These are phyloP conservation scores for Tachystola acroxantha DNA, from an alignment of 2,888 invertebrate species.

Conservation along the genomic window DNA sequence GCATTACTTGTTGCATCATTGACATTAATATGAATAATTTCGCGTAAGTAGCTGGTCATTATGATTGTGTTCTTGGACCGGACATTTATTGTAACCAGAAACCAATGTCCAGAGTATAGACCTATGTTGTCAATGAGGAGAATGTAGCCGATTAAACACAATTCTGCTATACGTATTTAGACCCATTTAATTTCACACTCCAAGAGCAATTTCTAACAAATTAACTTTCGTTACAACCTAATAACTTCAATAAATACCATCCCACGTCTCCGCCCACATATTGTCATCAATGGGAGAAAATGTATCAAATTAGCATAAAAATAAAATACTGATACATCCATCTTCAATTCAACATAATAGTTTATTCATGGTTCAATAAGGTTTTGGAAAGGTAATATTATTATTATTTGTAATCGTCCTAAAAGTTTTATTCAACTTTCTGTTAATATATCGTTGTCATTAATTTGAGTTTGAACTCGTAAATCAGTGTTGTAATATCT, in stretches of 20 bases:
- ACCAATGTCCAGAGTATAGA: too few species aligned
- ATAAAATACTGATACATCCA: conserved; percentile 11
- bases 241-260: conserved; percentile 30
- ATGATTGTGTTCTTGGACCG: too few species aligned
- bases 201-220: conserved; percentile 21
- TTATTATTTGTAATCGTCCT: not conserved
- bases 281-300: conserved; percentile 12
- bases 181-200: not conserved
- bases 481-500: too few species aligned
- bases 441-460: too few species aligned
- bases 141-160: too few species aligned
- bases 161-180: too few species aligned
- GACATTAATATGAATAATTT: too few species aligned
- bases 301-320: conserved; percentile 15
- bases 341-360: not conserved
- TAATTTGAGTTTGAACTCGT: too few species aligned
- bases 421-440: not conserved
- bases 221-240: conserved; percentile 19
- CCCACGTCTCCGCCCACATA: conserved; percentile 37
- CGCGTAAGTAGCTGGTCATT: too few species aligned
- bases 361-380: conserved; percentile 1
- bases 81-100: too few species aligned
- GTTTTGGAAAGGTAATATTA: not conserved
- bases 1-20: too few species aligned
- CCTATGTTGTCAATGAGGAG: too few species aligned